Base-by-base conservation (phyloP, 2,797 vertebrate genomes). In the Phrynocephalus forsythii region DNA sequence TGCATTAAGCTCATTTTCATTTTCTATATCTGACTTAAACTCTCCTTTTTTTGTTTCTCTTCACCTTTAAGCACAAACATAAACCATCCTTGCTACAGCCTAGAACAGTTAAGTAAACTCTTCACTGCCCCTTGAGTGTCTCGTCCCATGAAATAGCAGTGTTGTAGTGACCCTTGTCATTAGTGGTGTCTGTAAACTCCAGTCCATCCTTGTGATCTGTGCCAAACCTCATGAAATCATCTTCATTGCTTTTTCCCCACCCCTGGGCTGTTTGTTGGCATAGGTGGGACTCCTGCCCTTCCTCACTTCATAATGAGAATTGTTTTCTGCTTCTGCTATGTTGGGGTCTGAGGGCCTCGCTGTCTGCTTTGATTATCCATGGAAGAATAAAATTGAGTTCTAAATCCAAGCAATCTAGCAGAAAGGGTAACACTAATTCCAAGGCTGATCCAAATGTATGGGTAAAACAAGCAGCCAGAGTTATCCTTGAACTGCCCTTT, bases 31-130 rank as follows among this genome's bases (percentile, higher is more conserved):
- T 99, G 98, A 99, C 98, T 97, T 98, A 98, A 99, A 99, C 97
- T 99, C 97, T 99, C 97, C 98, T 88, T 88, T 97, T 98, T 98
- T 97, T 98, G 97, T 94, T 97, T 96, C 95, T 97, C 90, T 96
- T 97, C 98, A 98, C 98, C 97, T 98, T 98, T 98, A 99, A 99
- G 99, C 98, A 99, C 99, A 98, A 98, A 99, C 98, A 99, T 99
- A 98, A 99, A 98, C 97, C 98, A 99, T 98, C 99, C 98, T 98
- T 99, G 99, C 99, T 99, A 99, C 99, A 98, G 98, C 98, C 99
- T 99, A 99, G 98, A 99, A 98, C 99, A 99, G 99, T 99, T 99
- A 99, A 99, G 99, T 99, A 98, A 97, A 96, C 94, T 95, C 95
- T 97, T 97, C 95, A 89, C 96, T 96, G 96, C 96, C 96, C 88